A percentile compares a stretch with the other conserved stretches of the same genome.
phyloP scores from a whole-genome alignment of 2,888 invertebrate genomes.

The Trichogramma evanescens region DNA sequence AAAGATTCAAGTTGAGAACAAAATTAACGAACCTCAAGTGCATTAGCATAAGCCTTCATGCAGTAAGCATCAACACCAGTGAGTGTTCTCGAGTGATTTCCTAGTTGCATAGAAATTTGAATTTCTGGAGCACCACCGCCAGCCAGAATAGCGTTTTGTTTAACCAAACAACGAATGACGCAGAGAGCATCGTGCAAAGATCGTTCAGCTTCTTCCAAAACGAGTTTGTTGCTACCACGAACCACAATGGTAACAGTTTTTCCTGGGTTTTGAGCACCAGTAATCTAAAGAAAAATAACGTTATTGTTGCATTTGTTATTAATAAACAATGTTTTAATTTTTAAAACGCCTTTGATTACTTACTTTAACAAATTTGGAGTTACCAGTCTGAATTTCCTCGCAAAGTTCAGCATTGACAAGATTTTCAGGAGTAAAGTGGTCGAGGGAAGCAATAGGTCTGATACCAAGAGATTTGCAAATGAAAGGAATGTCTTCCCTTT shows the following conservation, averaged over 20 bases:
- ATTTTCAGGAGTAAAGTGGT: slow-evolving; percentile 91
- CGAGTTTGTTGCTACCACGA: slow-evolving; percentile 78
- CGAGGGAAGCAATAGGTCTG: slow-evolving; percentile 95
- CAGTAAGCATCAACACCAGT: slow-evolving; percentile 94
- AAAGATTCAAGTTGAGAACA: background rate
- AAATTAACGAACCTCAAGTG: slow-evolving; percentile 60
- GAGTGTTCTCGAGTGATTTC: slow-evolving; percentile 72
- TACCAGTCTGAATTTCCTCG: slow-evolving; percentile 85
- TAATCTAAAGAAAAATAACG: slow-evolving; percentile 53
- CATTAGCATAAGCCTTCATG: slow-evolving; percentile 90
- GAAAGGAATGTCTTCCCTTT: slow-evolving; percentile 96
- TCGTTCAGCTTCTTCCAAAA: slow-evolving; percentile 73
- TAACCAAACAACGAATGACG: slow-evolving; percentile 92
- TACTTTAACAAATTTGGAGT: slow-evolving; percentile 84
- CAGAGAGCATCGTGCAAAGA: slow-evolving; percentile 80
- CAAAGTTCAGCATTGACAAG: slow-evolving; percentile 87
- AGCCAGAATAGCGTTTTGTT: slow-evolving; percentile 82
- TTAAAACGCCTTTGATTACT: background rate
- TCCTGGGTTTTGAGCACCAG: slow-evolving; percentile 80
- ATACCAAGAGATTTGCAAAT: slow-evolving; percentile 91
- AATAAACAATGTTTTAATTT: background rate
- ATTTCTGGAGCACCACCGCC: slow-evolving; percentile 99
- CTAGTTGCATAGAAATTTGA: slow-evolving; percentile 79
- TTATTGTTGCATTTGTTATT: background rate
- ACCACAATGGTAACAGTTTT: slow-evolving; percentile 89